These are phyloP conservation scores for Chiridota heheva DNA, from an alignment of 35 echinoderm and acorn worm genomes.

Conservation along the genomic window DNA sequence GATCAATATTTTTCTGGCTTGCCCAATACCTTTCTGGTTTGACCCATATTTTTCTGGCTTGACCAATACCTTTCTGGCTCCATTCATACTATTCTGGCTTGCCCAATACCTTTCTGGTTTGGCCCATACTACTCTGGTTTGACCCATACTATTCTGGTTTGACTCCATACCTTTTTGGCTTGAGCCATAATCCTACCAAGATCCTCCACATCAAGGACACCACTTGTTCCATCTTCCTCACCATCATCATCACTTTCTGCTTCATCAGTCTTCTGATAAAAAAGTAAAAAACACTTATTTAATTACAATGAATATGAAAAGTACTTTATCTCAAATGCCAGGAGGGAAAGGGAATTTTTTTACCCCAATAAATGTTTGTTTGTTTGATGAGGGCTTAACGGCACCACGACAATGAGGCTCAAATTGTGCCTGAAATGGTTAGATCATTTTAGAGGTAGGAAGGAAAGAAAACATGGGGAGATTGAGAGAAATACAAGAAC, in stretches of 20 bases:
- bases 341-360: not conserved
- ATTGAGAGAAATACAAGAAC: too few relatives aligned
- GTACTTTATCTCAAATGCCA: not conserved
- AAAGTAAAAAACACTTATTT: not conserved
- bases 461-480: too few relatives aligned
- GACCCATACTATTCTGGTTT: not conserved
- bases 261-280: not conserved
- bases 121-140: not conserved
- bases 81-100: too few relatives aligned
- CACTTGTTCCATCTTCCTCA: constrained; percentile 31
- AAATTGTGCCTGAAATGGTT: too few relatives aligned
- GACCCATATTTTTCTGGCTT: too few relatives aligned
- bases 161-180: constrained; percentile 46
- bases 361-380: not conserved
- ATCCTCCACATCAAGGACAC: constrained; percentile 83
- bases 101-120: not conserved
- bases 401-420: not conserved
- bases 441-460: too few relatives aligned
- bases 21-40: too few relatives aligned
- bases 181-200: constrained; percentile 75
- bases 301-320: not conserved
- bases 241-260: constrained; percentile 45
- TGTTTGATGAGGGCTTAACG: too few relatives aligned
- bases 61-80: too few relatives aligned
- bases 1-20: too few relatives aligned